Evolutionary conservation across 2,888 invertebrate genomes (phyloP).

Genomic region (Clanis bilineata): DNA sequence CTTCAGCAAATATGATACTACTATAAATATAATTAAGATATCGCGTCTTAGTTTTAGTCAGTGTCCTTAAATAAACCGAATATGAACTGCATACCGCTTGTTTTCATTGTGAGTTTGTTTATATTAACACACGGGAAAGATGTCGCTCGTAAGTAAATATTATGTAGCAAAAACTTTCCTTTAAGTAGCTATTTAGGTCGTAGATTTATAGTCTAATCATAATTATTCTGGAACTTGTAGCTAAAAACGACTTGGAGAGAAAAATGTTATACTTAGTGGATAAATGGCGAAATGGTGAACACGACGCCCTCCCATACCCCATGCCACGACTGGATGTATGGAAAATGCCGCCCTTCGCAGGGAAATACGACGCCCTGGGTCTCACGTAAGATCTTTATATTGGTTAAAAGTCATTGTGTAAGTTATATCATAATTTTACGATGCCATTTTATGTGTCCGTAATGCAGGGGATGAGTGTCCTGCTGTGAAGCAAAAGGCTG

Average conservation of each 20-base stretch:
- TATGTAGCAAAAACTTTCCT: not conserved
- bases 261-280: conserved; percentile 30
- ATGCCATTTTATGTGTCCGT: no score
- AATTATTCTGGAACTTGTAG: no score
- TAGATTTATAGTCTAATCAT: no score
- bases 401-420: no score
- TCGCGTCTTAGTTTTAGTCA: not conserved
- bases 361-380: conserved; percentile 32
- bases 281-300: conserved; percentile 33
- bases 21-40: not conserved
- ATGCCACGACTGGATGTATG: conserved; percentile 31
- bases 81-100: not conserved
- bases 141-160: conserved; percentile 31
- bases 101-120: not conserved
- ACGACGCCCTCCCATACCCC: conserved; percentile 21
- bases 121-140: conserved; percentile 22
- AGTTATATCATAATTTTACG: no score
- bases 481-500: no score
- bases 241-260: conserved; percentile 30
- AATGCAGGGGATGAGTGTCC: no score
- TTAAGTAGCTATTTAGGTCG: no score
- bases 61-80: conserved; percentile 1
- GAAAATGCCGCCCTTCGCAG: conserved; percentile 29
- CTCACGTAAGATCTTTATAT: not conserved
- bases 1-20: not conserved